Percentiles rank a stretch among this genome's conserved stretches.
Evolutionary conservation across 1,140 invertebrate species (phyloP).

Genomic region (Colletes gigas): DNA sequence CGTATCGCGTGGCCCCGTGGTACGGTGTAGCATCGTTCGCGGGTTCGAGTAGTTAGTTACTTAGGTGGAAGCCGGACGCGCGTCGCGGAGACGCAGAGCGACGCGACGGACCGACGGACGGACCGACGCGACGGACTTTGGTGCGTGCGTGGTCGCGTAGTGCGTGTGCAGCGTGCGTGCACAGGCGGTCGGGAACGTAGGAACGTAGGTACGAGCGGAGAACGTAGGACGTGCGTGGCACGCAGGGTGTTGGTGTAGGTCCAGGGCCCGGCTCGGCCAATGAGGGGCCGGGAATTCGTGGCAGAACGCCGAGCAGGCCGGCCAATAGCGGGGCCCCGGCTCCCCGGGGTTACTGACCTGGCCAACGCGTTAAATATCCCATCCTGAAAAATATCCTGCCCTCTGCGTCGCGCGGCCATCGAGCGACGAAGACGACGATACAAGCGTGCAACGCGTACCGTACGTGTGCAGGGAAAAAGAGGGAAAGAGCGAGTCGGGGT

Average conservation of each 20-base stretch:
- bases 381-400: constrained; percentile 80
- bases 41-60: neutral
- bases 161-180: neutral
- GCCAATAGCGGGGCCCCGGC: constrained; percentile 77
- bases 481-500: constrained; percentile 27
- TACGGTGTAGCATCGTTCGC: neutral
- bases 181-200: constrained; percentile 23
- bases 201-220: constrained; percentile 36
- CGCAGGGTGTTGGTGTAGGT: constrained; percentile 78
- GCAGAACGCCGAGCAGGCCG: constrained; percentile 73
- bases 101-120: neutral
- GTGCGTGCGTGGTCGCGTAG: constrained; percentile 7
- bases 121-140: constrained; percentile 12
- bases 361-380: constrained; percentile 81
- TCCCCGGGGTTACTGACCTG: constrained; percentile 77
- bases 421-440: constrained; percentile 49
- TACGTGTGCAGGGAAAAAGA: constrained; percentile 51
- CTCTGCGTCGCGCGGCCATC: constrained; percentile 62
- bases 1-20: neutral
- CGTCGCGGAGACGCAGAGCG: constrained; percentile 18
- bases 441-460: constrained; percentile 29
- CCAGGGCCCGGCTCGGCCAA: constrained; percentile 80
- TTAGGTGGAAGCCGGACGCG: constrained; percentile 7
- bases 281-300: constrained; percentile 78
- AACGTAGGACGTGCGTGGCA: constrained; percentile 63